These are phyloP conservation scores for Notoglanidium macrostoma DNA, from an alignment of 2,797 vertebrate genomes.

Conservation along the genomic window DNA sequence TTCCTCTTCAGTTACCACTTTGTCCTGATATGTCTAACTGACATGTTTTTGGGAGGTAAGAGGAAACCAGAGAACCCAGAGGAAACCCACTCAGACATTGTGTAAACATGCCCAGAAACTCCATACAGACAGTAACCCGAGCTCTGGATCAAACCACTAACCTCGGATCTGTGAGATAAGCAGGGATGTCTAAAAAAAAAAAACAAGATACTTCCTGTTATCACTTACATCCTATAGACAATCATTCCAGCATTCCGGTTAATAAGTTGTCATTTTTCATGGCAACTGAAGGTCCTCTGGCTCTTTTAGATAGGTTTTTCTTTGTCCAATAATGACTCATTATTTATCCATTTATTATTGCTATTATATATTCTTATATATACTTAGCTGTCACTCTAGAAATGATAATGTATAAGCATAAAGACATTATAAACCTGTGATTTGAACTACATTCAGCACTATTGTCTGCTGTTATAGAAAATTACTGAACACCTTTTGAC, in stretches of 20 bases:
- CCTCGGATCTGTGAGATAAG: not conserved
- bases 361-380: too few relatives aligned
- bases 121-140: not conserved
- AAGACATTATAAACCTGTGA: not conserved
- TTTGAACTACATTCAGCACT: not conserved
- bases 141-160: not conserved
- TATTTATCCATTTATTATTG: too few relatives aligned
- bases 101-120: not conserved
- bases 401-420: not conserved
- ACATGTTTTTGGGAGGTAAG: not conserved
- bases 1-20: not conserved
- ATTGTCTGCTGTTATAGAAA: not conserved
- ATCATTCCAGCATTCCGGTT: too few relatives aligned
- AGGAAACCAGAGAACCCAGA: not conserved
- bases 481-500: not conserved
- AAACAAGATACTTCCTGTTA: not conserved
- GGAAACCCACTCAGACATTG: not conserved
- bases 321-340: not conserved
- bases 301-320: too few relatives aligned
- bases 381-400: not conserved
- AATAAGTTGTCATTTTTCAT: too few relatives aligned
- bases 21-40: not conserved
- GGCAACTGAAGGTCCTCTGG: too few relatives aligned
- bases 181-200: not conserved
- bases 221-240: too few relatives aligned